phyloP scores from a whole-genome alignment of 2,797 vertebrate genomes.

The Huso huso region DNA sequence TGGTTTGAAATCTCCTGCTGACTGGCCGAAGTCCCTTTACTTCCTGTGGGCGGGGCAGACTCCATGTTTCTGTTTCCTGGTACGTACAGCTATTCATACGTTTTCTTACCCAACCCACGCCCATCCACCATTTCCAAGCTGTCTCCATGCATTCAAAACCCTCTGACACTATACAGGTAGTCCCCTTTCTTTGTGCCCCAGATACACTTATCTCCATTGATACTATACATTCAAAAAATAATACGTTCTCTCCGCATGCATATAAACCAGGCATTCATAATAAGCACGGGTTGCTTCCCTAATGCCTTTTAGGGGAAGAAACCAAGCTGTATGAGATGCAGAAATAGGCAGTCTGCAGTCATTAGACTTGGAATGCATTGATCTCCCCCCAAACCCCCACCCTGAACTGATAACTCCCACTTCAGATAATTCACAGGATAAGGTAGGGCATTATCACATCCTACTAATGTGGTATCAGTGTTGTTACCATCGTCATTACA shows the following conservation, averaged over 20 bases:
- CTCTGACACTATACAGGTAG: neutral
- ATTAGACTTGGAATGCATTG: too few species aligned
- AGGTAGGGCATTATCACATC: neutral
- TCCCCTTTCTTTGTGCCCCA: neutral
- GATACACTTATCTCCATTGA: neutral
- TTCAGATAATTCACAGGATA: neutral
- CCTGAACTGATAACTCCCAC: too few species aligned
- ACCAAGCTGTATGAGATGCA: too few species aligned
- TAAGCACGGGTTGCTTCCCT: too few species aligned
- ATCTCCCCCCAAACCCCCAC: too few species aligned
- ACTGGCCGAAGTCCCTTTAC: slow-evolving; percentile 78
- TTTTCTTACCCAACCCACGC: slow-evolving; percentile 16
- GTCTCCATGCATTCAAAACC: neutral
- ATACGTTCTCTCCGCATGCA: neutral
- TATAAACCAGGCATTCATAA: too few species aligned
- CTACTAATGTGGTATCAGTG: neutral
- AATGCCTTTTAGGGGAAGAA: too few species aligned
- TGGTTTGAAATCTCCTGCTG: slow-evolving; percentile 99
- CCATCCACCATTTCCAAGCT: neutral
- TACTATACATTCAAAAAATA: neutral
- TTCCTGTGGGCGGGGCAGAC: slow-evolving; percentile 73
- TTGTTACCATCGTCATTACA: neutral
- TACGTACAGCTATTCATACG: slow-evolving; percentile 51
- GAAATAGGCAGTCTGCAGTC: too few species aligned
- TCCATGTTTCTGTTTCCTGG: slow-evolving; percentile 75